phyloP scores from a whole-genome alignment of 2,113 vertebrate genomes.

The Aphyosemion australe region DNA sequence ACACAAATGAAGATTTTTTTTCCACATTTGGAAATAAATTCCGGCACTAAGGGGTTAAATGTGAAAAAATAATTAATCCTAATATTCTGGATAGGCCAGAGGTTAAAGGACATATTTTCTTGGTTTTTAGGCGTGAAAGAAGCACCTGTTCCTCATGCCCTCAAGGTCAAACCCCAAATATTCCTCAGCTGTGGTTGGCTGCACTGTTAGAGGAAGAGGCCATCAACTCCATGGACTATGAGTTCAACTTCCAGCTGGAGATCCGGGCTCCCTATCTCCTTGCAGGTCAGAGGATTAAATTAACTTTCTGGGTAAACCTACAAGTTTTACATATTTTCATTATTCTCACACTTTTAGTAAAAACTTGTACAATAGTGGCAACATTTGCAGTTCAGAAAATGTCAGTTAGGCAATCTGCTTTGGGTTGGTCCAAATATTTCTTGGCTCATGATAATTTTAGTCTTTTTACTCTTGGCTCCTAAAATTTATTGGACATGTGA shows the following conservation, averaged over 20 bases:
- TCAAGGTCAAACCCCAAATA: slow-evolving; percentile 65
- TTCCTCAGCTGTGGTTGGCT: slow-evolving; percentile 79
- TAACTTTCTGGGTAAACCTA: not conserved
- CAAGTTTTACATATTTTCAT: not conserved
- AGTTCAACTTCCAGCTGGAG: slow-evolving; percentile 94
- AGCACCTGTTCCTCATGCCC: slow-evolving; percentile 55
- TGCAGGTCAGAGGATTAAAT: slow-evolving; percentile 81
- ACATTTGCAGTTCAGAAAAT: too few species aligned
- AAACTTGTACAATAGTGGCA: not conserved
- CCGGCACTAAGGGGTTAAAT: too few species aligned
- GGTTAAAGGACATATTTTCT: slow-evolving; percentile 14
- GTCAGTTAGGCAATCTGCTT: not conserved
- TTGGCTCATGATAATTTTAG: too few species aligned
- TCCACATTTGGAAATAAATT: too few species aligned
- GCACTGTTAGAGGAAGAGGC: slow-evolving; percentile 84
- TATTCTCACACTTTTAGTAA: not conserved
- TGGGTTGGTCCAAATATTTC: too few species aligned
- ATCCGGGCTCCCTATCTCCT: slow-evolving; percentile 90
- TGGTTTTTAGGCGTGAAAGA: slow-evolving; percentile 73
- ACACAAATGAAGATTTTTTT: too few species aligned
- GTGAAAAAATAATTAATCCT: too few species aligned
- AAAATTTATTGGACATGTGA: too few species aligned
- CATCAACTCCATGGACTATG: slow-evolving; percentile 91
- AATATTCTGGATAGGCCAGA: not conserved
- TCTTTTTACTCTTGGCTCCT: too few species aligned